Conservation (phyloP, 2,113 vertebrate genomes). For the Zosterops pallidus region DNA sequence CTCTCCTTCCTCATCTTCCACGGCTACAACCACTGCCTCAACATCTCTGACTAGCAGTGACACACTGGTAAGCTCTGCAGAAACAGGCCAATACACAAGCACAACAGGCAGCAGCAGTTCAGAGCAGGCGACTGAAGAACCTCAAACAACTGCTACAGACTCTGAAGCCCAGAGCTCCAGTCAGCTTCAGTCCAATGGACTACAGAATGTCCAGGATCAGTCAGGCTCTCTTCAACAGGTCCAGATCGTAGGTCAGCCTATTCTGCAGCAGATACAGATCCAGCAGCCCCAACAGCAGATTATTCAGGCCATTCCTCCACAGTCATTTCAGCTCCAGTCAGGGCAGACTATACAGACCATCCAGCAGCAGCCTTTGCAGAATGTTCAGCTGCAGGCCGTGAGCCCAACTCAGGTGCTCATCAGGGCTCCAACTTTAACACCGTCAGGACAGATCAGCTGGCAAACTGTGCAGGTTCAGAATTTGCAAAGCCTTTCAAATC, state of each 20-base stretch:
- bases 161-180: constrained; percentile 81
- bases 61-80: constrained; percentile 78
- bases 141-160: constrained; percentile 75
- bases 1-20: constrained; percentile 76
- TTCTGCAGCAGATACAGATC: constrained; percentile 95
- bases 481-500: constrained; percentile 83
- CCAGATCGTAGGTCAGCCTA: constrained; percentile 91
- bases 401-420: constrained; percentile 97
- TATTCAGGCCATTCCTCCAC: constrained; percentile 84
- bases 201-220: constrained; percentile 85
- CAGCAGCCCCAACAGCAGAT: constrained; percentile 87
- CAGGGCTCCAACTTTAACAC: constrained; percentile 92
- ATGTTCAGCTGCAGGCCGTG: constrained; percentile 88
- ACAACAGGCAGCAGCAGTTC: constrained; percentile 71
- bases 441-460: constrained; percentile 97
- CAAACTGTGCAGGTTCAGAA: constrained; percentile 96
- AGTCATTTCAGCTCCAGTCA: constrained; percentile 91
- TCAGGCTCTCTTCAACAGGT: constrained; percentile 90
- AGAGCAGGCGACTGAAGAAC: constrained; percentile 80
- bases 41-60: constrained; percentile 79
- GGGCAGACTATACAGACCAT: constrained; percentile 87
- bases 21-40: constrained; percentile 75
- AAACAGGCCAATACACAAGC: constrained; percentile 81
- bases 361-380: constrained; percentile 88
- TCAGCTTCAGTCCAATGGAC: constrained; percentile 89